Evolutionary conservation across 2,888 invertebrate genomes (phyloP).

Genomic region (Pristionchus exspectatus): DNA sequence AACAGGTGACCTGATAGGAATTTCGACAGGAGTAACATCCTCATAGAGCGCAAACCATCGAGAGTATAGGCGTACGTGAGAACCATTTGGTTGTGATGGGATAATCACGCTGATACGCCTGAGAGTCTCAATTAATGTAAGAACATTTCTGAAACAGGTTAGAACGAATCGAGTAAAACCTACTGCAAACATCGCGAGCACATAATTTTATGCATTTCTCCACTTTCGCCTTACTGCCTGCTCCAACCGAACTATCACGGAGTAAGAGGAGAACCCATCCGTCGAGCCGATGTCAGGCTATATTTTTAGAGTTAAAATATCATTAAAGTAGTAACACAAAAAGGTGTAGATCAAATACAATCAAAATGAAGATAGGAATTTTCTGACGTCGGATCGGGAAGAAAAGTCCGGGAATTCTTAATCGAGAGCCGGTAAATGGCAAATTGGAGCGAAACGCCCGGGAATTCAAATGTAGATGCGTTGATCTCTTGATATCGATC

Average conservation of each 20-base stretch:
- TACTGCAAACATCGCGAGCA: conserved; percentile 48
- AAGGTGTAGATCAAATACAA: neutral
- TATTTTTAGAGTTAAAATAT: neutral
- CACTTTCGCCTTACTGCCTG: neutral
- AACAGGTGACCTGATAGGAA: conserved; percentile 26
- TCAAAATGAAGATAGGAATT: neutral
- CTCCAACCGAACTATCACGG: neutral
- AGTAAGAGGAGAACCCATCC: conserved; percentile 1
- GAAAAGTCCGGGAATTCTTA: too few relatives aligned
- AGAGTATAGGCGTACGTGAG: conserved; percentile 28
- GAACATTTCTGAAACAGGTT: neutral
- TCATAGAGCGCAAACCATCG: conserved; percentile 50
- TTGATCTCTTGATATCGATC: too few relatives aligned
- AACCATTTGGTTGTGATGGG: conserved; percentile 12
- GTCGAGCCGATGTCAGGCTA: conserved; percentile 7
- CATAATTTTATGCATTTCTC: conserved; percentile 16
- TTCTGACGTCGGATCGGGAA: too few relatives aligned
- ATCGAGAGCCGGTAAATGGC: too few relatives aligned
- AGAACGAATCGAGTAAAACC: neutral
- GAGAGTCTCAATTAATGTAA: neutral
- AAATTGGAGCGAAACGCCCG: neutral
- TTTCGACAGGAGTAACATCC: conserved; percentile 15
- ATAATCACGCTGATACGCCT: neutral
- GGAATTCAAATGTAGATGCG: too few relatives aligned
- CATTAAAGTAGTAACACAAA: neutral